These are phyloP conservation scores for Zootermopsis nevadensis DNA, from an alignment of 2,888 invertebrate genomes.

Conservation along the genomic window DNA sequence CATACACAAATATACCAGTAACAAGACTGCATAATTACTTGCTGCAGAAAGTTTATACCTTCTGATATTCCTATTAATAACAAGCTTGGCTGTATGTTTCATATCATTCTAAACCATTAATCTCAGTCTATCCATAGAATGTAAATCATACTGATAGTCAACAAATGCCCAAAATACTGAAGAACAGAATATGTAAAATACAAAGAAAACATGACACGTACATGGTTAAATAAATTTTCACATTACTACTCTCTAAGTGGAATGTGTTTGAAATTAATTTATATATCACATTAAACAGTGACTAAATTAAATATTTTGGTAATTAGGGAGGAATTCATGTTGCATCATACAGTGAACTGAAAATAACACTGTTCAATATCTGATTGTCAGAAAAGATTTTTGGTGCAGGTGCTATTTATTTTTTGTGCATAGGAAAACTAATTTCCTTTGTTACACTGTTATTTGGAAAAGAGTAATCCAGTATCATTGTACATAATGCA, in stretches of 20 bases:
- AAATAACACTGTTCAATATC: neutral
- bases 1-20: slow-evolving; percentile 25
- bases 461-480: slow-evolving; percentile 1
- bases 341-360: neutral
- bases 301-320: neutral
- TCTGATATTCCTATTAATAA: neutral
- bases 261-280: neutral
- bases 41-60: neutral
- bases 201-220: too few species aligned
- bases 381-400: slow-evolving; percentile 30
- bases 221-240: neutral
- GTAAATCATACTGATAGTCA: neutral
- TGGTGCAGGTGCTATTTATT: slow-evolving; percentile 22
- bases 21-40: neutral
- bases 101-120: neutral
- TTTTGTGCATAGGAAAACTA: slow-evolving; percentile 4
- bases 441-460: neutral
- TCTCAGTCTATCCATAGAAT: neutral
- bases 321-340: neutral
- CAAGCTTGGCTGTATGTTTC: neutral
- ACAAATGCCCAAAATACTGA: slow-evolving; percentile 11
- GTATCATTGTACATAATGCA: neutral
- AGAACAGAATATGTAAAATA: too few species aligned
- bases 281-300: neutral
- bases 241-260: neutral